Conservation (phyloP, 1,140 invertebrate species). For the Batillaria attramentaria region DNA sequence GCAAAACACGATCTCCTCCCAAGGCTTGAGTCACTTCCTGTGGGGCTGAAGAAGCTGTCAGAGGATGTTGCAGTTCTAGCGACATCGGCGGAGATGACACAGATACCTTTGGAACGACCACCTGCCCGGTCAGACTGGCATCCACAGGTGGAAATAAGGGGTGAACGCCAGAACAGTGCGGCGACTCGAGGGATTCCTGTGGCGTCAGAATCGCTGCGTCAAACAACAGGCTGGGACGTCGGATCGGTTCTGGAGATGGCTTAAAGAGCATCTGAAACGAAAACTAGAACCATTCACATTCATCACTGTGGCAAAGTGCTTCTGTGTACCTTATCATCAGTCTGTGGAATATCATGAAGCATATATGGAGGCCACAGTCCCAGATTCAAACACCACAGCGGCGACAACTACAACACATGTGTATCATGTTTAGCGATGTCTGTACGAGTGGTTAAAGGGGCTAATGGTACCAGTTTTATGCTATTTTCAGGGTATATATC, state of each 20-base stretch:
- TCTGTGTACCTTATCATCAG: no score
- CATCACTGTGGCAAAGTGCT: neutral
- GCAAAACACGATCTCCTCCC: neutral
- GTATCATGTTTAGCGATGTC: no score
- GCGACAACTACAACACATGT: no score
- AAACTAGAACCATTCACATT: neutral
- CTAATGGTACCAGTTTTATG: no score
- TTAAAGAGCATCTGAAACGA: conserved; percentile 8
- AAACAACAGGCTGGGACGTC: conserved; percentile 40
- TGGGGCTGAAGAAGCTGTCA: neutral
- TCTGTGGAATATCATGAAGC: no score
- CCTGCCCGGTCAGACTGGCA: conserved; percentile 5
- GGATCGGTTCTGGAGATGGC: neutral
- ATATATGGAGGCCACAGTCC: no score
- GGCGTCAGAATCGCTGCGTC: conserved; percentile 26
- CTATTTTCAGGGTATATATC: no score
- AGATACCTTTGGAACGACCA: conserved; percentile 29
- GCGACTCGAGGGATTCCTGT: conserved; percentile 53
- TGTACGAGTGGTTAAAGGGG: no score
- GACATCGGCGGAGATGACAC: conserved; percentile 14
- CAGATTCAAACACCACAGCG: no score
- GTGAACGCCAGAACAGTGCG: conserved; percentile 25
- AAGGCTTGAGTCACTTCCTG: neutral
- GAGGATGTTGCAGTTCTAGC: conserved; percentile 16
- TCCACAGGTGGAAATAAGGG: neutral